Conservation (phyloP, 2,113 vertebrate species). For the Salvelinus fontinalis region DNA sequence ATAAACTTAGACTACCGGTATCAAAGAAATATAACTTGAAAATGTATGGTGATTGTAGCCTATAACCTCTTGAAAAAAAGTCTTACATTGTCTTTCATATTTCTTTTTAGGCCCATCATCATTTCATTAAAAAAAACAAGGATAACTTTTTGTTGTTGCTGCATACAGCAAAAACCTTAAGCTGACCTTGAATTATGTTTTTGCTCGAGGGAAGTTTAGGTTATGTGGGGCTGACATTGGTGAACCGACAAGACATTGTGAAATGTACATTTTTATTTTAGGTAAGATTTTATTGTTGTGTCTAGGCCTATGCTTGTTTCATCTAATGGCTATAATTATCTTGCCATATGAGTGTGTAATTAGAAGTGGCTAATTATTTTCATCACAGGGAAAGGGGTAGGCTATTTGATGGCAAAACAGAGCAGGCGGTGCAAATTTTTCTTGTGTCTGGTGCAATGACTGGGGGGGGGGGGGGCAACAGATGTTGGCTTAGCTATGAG, state of each 20-base stretch:
- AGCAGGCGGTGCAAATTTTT: background rate
- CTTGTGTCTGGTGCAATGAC: background rate
- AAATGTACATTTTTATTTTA: background rate
- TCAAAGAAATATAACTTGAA: too few relatives aligned
- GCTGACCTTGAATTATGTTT: background rate
- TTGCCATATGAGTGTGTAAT: background rate
- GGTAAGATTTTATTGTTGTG: background rate
- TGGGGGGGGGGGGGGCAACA: background rate
- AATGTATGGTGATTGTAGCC: too few relatives aligned
- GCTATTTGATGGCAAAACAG: background rate
- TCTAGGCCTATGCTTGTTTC: background rate
- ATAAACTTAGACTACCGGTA: too few relatives aligned
- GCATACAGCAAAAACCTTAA: background rate
- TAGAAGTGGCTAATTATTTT: background rate
- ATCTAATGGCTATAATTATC: background rate
- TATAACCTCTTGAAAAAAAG: background rate
- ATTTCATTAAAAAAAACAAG: too few relatives aligned
- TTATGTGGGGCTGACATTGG: background rate
- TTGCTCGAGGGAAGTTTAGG: background rate
- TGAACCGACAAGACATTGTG: background rate
- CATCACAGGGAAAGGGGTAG: background rate
- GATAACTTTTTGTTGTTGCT: background rate
- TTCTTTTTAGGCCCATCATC: too few relatives aligned
- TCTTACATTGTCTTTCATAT: background rate
- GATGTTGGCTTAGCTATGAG: background rate